Evolutionary conservation across 23 tunicate genomes (phyloP).

Genomic region (Corella eumyota): DNA sequence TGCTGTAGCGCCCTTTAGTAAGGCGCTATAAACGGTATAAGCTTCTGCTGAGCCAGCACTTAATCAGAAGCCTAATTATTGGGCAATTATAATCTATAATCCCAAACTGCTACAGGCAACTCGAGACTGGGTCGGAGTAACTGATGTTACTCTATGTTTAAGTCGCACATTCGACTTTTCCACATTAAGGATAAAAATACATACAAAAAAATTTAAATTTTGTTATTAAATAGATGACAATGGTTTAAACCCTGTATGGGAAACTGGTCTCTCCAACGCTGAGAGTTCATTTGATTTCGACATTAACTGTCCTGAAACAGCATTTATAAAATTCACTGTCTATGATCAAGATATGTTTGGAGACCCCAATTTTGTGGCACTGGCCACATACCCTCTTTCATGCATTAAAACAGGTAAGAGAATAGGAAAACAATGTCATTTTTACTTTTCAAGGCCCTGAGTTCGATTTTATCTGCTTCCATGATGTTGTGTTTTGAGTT

Average conservation of each 20-base stretch:
- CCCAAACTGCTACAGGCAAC: too few species aligned
- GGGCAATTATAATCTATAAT: too few species aligned
- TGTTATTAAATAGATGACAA: constrained; percentile 56
- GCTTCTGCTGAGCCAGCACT: too few species aligned
- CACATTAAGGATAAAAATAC: too few species aligned
- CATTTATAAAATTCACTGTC: constrained; percentile 71
- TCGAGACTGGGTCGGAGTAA: too few species aligned
- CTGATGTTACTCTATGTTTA: too few species aligned
- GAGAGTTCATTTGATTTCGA: constrained; percentile 68
- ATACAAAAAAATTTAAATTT: not conserved
- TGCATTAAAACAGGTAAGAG: constrained; percentile 63
- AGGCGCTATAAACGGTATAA: too few species aligned
- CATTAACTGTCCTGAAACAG: constrained; percentile 39
- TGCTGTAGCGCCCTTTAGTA: too few species aligned
- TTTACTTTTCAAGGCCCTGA: not conserved
- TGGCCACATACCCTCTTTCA: constrained; percentile 55
- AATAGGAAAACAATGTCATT: not conserved
- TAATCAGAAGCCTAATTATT: too few species aligned
- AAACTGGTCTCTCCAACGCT: constrained; percentile 1
- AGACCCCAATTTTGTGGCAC: constrained; percentile 83
- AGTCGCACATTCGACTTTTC: too few species aligned
- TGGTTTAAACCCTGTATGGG: constrained; percentile 79
- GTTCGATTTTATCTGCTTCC: not conserved
- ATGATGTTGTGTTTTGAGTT: not conserved
- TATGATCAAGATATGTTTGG: constrained; percentile 96